A percentile compares a stretch with the other conserved stretches of the same genome.
Conservation (phyloP, 2,888 invertebrate species). For the Seira ritae region DNA sequence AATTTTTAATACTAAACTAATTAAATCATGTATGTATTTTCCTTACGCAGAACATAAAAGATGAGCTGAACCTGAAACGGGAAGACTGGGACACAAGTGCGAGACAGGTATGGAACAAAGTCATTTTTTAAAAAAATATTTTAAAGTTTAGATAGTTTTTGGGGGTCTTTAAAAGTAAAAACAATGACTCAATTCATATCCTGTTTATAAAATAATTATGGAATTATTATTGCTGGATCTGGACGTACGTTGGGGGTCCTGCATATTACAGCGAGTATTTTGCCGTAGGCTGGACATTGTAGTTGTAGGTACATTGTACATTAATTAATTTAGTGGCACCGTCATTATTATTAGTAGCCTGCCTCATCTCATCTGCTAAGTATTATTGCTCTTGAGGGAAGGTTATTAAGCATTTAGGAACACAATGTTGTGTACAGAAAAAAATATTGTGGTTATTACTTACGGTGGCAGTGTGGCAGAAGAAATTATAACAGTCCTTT, state of each 20-base stretch:
- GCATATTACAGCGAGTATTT: no score
- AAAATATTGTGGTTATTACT: no score
- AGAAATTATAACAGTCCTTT: no score
- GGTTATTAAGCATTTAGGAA: no score
- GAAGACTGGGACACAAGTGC: slow-evolving; percentile 90
- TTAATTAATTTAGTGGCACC: neutral
- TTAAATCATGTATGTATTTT: slow-evolving; percentile 1
- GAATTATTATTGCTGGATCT: neutral
- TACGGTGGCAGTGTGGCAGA: no score
- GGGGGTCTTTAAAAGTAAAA: neutral
- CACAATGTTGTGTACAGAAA: no score
- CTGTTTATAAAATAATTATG: neutral
- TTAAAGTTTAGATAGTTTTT: slow-evolving; percentile 9
- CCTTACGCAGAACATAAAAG: slow-evolving; percentile 78
- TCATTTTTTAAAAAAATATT: slow-evolving; percentile 55
- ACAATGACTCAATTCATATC: neutral
- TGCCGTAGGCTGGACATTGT: no score
- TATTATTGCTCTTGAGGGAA: no score
- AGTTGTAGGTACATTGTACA: neutral
- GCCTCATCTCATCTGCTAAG: no score
- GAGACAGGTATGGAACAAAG: slow-evolving; percentile 88
- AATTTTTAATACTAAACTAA: no score
- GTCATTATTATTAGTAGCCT: no score
- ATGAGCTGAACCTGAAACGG: slow-evolving; percentile 90
- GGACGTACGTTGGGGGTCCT: no score